phyloP scores from a whole-genome alignment of 2,888 invertebrate species.

The Limenitis camilla region DNA sequence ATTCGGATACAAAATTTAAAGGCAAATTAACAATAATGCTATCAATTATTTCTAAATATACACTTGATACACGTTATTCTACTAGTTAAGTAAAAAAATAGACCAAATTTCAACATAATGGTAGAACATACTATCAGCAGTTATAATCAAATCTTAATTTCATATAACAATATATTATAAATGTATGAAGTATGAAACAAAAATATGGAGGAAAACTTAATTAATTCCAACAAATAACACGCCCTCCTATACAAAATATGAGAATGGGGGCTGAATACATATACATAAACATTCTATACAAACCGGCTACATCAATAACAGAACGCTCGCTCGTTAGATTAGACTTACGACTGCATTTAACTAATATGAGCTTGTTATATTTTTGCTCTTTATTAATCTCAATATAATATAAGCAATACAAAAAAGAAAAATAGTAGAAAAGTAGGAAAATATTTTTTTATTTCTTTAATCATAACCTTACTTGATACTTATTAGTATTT shows the following conservation, averaged over 20 bases:
- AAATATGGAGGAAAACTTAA: slow-evolving; percentile 40
- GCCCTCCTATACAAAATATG: slow-evolving; percentile 43
- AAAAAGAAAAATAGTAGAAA: not conserved
- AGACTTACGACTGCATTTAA: slow-evolving; percentile 49
- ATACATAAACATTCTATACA: slow-evolving; percentile 28
- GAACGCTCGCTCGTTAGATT: slow-evolving; percentile 48
- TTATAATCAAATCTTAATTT: not conserved
- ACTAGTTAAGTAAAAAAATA: too few relatives aligned
- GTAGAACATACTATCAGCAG: not conserved
- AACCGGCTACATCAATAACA: slow-evolving; percentile 57
- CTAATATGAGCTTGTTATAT: slow-evolving; percentile 5
- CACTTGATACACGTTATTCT: too few relatives aligned
- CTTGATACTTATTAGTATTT: too few relatives aligned
- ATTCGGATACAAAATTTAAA: too few relatives aligned
- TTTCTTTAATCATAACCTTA: too few relatives aligned
- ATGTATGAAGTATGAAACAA: slow-evolving; percentile 27
- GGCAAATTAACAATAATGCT: too few relatives aligned
- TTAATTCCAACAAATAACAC: slow-evolving; percentile 46
- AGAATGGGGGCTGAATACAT: slow-evolving; percentile 29
- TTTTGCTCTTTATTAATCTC: not conserved
- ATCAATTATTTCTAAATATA: too few relatives aligned
- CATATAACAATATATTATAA: slow-evolving; percentile 4
- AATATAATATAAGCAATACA: slow-evolving; percentile 1
- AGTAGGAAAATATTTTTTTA: too few relatives aligned
- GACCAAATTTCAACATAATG: too few relatives aligned